phyloP scores from a whole-genome alignment of 92 coral and sea anemone species.

The Palythoa grandis region DNA sequence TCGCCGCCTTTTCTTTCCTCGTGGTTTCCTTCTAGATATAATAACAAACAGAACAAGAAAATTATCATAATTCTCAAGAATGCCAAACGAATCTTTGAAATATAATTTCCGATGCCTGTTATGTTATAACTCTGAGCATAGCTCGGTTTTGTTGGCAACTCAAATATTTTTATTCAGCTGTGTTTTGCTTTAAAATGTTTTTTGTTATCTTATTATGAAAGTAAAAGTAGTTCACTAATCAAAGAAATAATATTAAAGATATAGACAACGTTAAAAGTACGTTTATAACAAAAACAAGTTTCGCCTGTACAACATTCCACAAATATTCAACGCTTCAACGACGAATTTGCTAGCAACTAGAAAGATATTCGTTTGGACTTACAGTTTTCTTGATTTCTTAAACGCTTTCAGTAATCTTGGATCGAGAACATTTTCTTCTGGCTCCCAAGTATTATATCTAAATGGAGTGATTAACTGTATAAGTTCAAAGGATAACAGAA shows the following conservation, averaged over 20 bases:
- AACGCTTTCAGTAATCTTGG: constrained; percentile 90
- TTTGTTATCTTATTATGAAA: constrained; percentile 9
- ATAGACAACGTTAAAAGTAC: constrained; percentile 5
- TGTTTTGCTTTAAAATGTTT: constrained; percentile 20
- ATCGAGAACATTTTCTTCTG: constrained; percentile 97
- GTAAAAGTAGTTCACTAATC: neutral
- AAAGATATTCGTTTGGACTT: constrained; percentile 6
- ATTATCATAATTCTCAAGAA: constrained; percentile 34
- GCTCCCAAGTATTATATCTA: constrained; percentile 99
- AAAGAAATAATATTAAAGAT: neutral
- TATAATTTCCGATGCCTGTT: constrained; percentile 15
- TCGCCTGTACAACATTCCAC: constrained; percentile 42
- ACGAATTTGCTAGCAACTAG: constrained; percentile 28
- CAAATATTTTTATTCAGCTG: constrained; percentile 36
- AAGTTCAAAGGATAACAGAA: constrained; percentile 12
- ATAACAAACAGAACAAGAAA: constrained; percentile 41
- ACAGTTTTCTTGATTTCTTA: constrained; percentile 56
- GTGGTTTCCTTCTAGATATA: constrained; percentile 35
- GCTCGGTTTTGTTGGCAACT: constrained; percentile 33
- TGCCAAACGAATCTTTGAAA: constrained; percentile 27
- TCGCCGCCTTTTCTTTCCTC: constrained; percentile 43
- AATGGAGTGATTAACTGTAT: constrained; percentile 26
- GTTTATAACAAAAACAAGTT: constrained; percentile 28
- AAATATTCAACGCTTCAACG: constrained; percentile 49
- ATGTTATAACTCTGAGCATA: constrained; percentile 6